phyloP scores from a whole-genome alignment of 2,113 vertebrate species.

The Pelvicachromis taeniatus region DNA sequence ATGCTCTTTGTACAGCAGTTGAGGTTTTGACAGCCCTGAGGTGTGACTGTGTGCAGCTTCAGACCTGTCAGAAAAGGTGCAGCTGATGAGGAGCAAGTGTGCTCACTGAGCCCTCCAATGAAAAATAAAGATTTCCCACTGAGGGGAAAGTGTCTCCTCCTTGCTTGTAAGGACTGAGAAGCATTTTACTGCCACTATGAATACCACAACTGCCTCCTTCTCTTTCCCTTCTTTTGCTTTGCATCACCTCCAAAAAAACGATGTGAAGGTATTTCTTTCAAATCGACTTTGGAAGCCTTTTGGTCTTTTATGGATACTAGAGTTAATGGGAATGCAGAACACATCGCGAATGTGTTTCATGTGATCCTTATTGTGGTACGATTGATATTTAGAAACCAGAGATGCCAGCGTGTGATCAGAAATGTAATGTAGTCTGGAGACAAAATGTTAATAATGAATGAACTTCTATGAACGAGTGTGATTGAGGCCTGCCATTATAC shows the following conservation, averaged over 20 bases:
- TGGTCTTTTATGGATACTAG: neutral
- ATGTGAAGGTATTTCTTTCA: neutral
- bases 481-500: slow-evolving; percentile 7
- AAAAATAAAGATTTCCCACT: slow-evolving; percentile 54
- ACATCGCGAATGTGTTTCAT: neutral
- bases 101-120: slow-evolving; percentile 33
- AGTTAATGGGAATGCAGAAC: neutral
- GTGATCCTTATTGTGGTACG: neutral
- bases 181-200: slow-evolving; percentile 48
- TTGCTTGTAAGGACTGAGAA: slow-evolving; percentile 39
- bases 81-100: slow-evolving; percentile 39
- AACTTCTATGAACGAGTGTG: neutral
- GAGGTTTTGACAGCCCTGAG: slow-evolving; percentile 34
- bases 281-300: neutral
- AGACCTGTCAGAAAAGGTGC: slow-evolving; percentile 48
- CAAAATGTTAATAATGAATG: slow-evolving; percentile 42
- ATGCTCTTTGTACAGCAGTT: slow-evolving; percentile 6
- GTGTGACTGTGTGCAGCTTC: slow-evolving; percentile 41
- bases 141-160: slow-evolving; percentile 23
- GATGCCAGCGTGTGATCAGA: slow-evolving; percentile 15
- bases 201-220: slow-evolving; percentile 19
- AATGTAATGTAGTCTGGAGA: slow-evolving; percentile 15
- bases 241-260: neutral
- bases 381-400: slow-evolving; percentile 15
- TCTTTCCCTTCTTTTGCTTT: neutral